These are phyloP conservation scores for Saccostrea cuccullata DNA, from an alignment of 1,140 invertebrate species.

Conservation along the genomic window DNA sequence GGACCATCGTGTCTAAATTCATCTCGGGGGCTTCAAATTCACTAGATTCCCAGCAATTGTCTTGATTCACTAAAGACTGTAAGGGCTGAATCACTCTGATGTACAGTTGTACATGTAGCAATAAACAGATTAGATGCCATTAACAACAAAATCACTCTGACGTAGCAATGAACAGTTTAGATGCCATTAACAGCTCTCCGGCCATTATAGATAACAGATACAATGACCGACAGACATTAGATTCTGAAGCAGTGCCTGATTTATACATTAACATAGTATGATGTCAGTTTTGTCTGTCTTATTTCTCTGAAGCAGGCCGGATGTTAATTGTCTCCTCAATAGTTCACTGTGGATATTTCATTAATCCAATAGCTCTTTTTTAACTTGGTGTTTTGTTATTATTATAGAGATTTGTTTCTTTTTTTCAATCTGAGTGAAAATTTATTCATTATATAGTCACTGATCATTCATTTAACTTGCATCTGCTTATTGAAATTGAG, in stretches of 20 bases:
- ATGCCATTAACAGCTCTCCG: not conserved
- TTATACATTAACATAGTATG: not conserved
- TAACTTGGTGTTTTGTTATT: too few species aligned
- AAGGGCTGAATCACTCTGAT: not conserved
- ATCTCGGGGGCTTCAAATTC: not conserved
- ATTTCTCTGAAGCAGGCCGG: not conserved
- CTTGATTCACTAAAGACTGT: conserved; percentile 5
- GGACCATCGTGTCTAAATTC: too few species aligned
- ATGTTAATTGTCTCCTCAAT: not conserved
- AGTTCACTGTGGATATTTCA: not conserved
- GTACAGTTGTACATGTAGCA: too few species aligned
- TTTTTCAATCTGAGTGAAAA: not conserved
- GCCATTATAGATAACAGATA: not conserved
- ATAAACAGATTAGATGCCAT: too few species aligned
- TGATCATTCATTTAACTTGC: too few species aligned
- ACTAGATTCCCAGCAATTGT: conserved; percentile 13
- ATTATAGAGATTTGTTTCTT: not conserved
- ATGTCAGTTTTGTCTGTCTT: not conserved
- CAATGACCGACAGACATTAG: not conserved
- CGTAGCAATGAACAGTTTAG: not conserved
- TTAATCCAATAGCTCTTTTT: not conserved
- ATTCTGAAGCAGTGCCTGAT: not conserved
- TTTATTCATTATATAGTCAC: not conserved
- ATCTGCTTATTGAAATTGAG: too few species aligned
- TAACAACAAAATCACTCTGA: too few species aligned